A percentile compares a stretch with the other conserved stretches of the same genome.
These are phyloP conservation scores for Drosophila murphyi DNA, from an alignment of 1,140 invertebrate species.

Conservation along the genomic window DNA sequence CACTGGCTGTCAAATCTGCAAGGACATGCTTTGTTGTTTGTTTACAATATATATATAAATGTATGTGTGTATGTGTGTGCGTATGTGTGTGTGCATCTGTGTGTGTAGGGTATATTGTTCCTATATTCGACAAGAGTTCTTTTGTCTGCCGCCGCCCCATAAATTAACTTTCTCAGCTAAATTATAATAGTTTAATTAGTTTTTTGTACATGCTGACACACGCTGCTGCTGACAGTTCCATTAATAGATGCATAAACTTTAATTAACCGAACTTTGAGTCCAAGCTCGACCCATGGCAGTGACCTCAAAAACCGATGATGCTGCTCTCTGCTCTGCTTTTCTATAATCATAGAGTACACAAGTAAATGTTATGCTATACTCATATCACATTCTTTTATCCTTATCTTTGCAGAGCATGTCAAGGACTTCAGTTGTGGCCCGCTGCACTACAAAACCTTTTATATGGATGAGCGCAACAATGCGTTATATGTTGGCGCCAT, in stretches of 20 bases:
- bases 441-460: constrained; percentile 93
- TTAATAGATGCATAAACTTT: constrained; percentile 66
- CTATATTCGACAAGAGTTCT: constrained; percentile 17
- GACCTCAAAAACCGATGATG: not conserved
- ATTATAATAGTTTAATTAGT: constrained; percentile 83
- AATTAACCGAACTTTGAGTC: constrained; percentile 56
- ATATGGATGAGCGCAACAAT: constrained; percentile 91
- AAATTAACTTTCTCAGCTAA: constrained; percentile 75
- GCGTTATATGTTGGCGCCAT: constrained; percentile 94
- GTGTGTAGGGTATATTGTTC: constrained; percentile 6
- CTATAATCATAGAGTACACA: no score
- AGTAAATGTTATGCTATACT: not conserved
- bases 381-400: constrained; percentile 8
- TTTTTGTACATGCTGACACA: constrained; percentile 44
- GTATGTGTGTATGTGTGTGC: constrained; percentile 18
- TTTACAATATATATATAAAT: constrained; percentile 43
- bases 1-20: constrained; percentile 69
- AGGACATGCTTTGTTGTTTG: constrained; percentile 47
- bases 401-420: constrained; percentile 91
- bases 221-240: constrained; percentile 71
- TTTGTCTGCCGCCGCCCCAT: constrained; percentile 54
- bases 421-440: constrained; percentile 92
- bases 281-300: not conserved
- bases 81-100: constrained; percentile 13
- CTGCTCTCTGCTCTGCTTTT: no score